Evolutionary conservation across 2,888 invertebrate species (phyloP).

Genomic region (Caenorhabditis sulstoni): DNA sequence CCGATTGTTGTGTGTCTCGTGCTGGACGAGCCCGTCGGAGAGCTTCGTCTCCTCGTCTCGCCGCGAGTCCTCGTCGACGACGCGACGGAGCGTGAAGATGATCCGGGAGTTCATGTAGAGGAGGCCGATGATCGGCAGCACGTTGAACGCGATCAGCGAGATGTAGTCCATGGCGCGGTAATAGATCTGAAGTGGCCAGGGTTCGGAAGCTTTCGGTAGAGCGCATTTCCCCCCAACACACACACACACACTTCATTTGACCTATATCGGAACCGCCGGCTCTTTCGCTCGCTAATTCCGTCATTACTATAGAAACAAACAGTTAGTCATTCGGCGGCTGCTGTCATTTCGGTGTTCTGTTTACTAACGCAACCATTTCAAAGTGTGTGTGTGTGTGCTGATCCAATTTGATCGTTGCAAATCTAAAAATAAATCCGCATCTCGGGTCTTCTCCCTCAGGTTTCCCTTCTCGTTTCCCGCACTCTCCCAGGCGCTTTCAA

Average conservation of each 20-base stretch:
- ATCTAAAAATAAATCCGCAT: conserved; percentile 40
- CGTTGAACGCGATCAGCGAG: conserved; percentile 76
- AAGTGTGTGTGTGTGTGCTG: conserved; percentile 21
- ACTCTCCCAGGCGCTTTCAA: conserved; percentile 6
- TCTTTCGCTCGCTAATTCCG: too few relatives aligned
- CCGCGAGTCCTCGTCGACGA: conserved; percentile 74
- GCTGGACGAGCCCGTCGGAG: conserved; percentile 65
- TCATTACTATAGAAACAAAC: conserved; percentile 35
- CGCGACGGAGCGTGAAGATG: conserved; percentile 75
- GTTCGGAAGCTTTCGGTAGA: not conserved
- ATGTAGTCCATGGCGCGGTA: conserved; percentile 78
- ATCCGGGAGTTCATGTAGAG: conserved; percentile 75
- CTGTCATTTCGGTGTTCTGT: conserved; percentile 49
- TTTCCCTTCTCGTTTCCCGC: not conserved
- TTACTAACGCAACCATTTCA: conserved; percentile 33
- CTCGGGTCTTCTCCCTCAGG: not conserved
- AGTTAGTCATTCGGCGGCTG: conserved; percentile 29
- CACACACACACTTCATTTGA: not conserved
- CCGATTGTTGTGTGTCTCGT: conserved; percentile 66
- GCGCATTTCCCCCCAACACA: too few relatives aligned
- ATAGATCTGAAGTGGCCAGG: conserved; percentile 69
- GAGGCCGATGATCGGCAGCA: conserved; percentile 76
- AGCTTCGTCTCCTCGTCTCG: conserved; percentile 66
- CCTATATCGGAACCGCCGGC: too few relatives aligned
- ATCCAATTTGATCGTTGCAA: conserved; percentile 42